Evolutionary conservation across 2,797 vertebrate species (phyloP).

Genomic region (Pristis pectinata): DNA sequence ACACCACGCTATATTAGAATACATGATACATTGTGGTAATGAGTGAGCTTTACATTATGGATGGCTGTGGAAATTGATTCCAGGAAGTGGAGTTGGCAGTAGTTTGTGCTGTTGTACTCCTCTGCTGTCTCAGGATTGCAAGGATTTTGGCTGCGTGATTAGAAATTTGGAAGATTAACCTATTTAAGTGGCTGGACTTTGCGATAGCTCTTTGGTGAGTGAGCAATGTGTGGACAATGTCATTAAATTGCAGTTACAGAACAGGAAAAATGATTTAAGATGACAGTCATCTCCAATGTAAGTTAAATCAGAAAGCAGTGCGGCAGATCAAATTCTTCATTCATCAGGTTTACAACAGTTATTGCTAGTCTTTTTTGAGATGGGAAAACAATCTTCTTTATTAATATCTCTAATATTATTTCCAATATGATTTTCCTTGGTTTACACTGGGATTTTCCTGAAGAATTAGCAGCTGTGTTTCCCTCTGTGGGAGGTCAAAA

Average conservation of each 20-base stretch:
- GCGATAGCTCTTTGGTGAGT: not conserved
- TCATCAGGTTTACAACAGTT: not conserved
- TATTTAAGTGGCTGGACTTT: not conserved
- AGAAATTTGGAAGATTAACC: not conserved
- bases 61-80: conserved; percentile 25
- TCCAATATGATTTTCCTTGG: not conserved
- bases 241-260: not conserved
- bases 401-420: not conserved
- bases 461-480: not conserved
- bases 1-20: not conserved
- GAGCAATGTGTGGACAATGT: not conserved
- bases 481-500: not conserved
- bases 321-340: not conserved
- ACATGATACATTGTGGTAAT: not conserved
- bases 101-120: not conserved
- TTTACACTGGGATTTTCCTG: not conserved
- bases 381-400: not conserved
- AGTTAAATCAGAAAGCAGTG: not conserved
- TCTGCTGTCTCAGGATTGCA: not conserved
- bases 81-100: not conserved
- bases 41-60: not conserved
- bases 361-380: not conserved
- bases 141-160: not conserved
- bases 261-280: not conserved
- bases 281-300: not conserved